A percentile compares a stretch with the other conserved stretches of the same genome.
These are phyloP conservation scores for Choloepus hoffmanni DNA, from an alignment of 2,113 vertebrate species.

Conservation along the genomic window DNA sequence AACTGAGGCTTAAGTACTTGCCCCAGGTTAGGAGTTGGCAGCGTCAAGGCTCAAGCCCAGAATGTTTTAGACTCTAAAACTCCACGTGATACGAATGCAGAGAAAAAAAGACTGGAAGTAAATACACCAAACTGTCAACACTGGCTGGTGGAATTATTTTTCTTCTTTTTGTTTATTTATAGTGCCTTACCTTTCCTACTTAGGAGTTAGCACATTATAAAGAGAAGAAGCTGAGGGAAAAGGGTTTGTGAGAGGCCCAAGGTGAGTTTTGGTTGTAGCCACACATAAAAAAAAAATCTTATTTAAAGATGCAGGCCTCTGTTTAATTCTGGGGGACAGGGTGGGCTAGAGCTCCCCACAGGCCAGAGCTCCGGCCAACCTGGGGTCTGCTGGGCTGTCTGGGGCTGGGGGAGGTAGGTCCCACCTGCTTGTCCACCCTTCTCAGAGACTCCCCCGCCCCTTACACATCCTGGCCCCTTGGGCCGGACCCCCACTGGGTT, in stretches of 20 bases:
- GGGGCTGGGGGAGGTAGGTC: background rate
- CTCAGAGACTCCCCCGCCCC: background rate
- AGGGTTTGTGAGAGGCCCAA: background rate
- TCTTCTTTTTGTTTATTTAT: background rate
- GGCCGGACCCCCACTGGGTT: too few species aligned
- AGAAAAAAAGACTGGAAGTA: background rate
- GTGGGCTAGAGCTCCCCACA: too few species aligned
- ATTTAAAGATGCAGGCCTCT: background rate
- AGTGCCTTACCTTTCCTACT: background rate
- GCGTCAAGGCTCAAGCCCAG: background rate
- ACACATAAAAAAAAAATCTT: background rate
- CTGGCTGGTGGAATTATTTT: background rate
- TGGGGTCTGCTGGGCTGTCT: background rate
- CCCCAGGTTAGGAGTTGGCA: background rate
- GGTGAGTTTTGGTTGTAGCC: background rate
- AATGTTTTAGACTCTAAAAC: background rate
- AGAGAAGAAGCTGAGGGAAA: background rate
- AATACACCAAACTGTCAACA: background rate
- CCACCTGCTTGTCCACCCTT: background rate
- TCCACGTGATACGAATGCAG: background rate
- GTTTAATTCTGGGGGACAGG: background rate
- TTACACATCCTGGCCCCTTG: too few species aligned
- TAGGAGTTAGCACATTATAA: constrained; percentile 26
- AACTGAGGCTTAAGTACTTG: background rate
- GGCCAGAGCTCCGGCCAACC: too few species aligned